Evolutionary conservation across 1,140 invertebrate species (phyloP).

Genomic region (Heliothis virescens): DNA sequence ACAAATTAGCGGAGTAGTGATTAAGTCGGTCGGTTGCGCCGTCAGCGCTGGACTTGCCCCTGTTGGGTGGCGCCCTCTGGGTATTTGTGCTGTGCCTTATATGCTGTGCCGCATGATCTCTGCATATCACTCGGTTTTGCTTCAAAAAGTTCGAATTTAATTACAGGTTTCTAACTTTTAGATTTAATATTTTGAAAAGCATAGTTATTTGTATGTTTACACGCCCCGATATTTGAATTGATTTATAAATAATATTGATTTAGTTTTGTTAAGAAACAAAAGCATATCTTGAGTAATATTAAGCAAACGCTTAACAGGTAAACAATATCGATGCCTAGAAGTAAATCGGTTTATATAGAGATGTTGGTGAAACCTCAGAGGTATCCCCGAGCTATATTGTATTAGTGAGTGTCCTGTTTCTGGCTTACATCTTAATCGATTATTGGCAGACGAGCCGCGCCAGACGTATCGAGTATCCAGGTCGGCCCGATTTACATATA

Average conservation of each 20-base stretch:
- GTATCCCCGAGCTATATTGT: background rate
- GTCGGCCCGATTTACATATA: background rate
- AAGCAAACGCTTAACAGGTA: background rate
- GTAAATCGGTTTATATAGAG: background rate
- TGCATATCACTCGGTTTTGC: no score
- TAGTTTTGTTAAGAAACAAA: no score
- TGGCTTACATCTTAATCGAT: conserved; percentile 17
- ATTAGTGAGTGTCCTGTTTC: conserved; percentile 10
- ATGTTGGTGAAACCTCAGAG: background rate
- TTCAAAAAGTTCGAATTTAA: no score
- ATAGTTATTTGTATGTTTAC: no score
- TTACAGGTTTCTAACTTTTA: no score
- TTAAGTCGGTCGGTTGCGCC: background rate
- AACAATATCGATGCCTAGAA: background rate
- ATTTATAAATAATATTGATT: no score
- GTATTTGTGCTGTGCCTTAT: no score
- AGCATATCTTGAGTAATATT: background rate
- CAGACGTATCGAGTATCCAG: background rate
- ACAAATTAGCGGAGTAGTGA: background rate
- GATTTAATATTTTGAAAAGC: no score
- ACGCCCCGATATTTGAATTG: no score
- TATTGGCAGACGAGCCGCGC: background rate
- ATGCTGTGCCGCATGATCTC: no score
- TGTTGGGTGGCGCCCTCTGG: background rate
- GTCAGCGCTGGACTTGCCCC: background rate